Percentiles rank a stretch among this genome's conserved stretches.
Evolutionary conservation across 1,140 invertebrate species (phyloP).

Genomic region (Drosophila littoralis): DNA sequence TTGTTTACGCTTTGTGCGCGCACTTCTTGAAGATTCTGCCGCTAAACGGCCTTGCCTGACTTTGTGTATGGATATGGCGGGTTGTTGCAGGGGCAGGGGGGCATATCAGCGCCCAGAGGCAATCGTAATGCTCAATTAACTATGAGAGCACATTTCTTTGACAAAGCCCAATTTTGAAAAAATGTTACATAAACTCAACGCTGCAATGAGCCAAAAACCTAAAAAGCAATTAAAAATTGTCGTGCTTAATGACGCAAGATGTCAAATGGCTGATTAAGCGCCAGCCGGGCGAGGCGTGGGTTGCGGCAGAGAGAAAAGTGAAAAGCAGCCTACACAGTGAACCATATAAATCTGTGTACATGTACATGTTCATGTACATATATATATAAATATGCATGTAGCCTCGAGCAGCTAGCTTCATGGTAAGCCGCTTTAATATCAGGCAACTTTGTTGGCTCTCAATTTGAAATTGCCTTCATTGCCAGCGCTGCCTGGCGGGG

Average conservation of each 20-base stretch:
- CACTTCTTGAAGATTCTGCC: slow-evolving; percentile 68
- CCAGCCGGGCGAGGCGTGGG: slow-evolving; percentile 38
- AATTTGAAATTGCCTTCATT: slow-evolving; percentile 69
- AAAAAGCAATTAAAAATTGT: slow-evolving; percentile 75
- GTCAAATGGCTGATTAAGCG: slow-evolving; percentile 71
- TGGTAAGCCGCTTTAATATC: slow-evolving; percentile 67
- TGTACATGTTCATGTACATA: background rate
- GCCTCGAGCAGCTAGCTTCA: slow-evolving; percentile 66
- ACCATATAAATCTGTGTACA: slow-evolving; percentile 5
- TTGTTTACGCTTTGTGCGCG: slow-evolving; percentile 71
- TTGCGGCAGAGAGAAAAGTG: slow-evolving; percentile 60
- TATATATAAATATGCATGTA: slow-evolving; percentile 27
- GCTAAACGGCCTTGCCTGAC: slow-evolving; percentile 26
- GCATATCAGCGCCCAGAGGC: slow-evolving; percentile 32
- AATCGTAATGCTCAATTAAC: slow-evolving; percentile 63
- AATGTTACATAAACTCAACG: slow-evolving; percentile 59
- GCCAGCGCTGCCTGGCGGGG: slow-evolving; percentile 21
- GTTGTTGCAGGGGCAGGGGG: background rate
- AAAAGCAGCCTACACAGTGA: slow-evolving; percentile 62
- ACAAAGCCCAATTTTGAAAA: slow-evolving; percentile 26
- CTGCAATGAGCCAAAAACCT: slow-evolving; percentile 59
- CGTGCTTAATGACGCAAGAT: slow-evolving; percentile 57
- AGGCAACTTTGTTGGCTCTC: slow-evolving; percentile 52
- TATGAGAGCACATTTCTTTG: slow-evolving; percentile 62
- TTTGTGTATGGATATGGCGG: no score